Evolutionary conservation across 2,113 vertebrate species (phyloP), one percentile per base, ranked within the genome.

Genomic region (Murina feae): DNA sequence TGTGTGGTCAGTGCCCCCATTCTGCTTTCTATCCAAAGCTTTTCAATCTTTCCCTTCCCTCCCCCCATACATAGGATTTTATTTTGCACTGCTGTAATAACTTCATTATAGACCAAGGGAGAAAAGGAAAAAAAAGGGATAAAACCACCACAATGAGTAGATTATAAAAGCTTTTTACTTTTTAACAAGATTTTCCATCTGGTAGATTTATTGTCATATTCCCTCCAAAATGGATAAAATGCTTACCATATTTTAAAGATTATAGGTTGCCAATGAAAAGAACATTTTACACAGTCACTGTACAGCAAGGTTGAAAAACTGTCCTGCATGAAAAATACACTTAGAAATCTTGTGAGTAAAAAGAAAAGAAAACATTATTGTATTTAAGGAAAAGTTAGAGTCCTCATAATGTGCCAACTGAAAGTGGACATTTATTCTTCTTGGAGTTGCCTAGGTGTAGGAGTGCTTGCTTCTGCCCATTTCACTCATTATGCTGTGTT

Each of bases 231-330:
- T 95, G 98, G 98, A 99, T 98, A 99, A 98, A 98, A 99, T 99
- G 98, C 98, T 99, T 98, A 99, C 98, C 98, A 98, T 98, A 98
- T 98, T 99, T 97, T 98, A 97, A 99, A 98, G 98, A 98, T 98
- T 98, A 98, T 97, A 98, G 96, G 98, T 97, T 98, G 98, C 96
- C 98, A 98, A 98, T 98, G 97, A 99, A 98, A 98, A 97, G 98
- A 98, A 98, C 98, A 97, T 97, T 98, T 98, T 98, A 99, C 98
- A 99, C 97, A 98, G 98, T 98, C 98, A 99, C 98, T 98, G 98
- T 98, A 99, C 98, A 99, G 97, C 98, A 98, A 99, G 97, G 97
- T 98, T 98, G 98, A 98, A 98, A 99, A 98, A 98, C 98, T 98
- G 98, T 98, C 98, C 98, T 98, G 98, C 98, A 98, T 98, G 98